Conservation (phyloP, 2,888 invertebrate species). For the Drosophila mettleri region DNA sequence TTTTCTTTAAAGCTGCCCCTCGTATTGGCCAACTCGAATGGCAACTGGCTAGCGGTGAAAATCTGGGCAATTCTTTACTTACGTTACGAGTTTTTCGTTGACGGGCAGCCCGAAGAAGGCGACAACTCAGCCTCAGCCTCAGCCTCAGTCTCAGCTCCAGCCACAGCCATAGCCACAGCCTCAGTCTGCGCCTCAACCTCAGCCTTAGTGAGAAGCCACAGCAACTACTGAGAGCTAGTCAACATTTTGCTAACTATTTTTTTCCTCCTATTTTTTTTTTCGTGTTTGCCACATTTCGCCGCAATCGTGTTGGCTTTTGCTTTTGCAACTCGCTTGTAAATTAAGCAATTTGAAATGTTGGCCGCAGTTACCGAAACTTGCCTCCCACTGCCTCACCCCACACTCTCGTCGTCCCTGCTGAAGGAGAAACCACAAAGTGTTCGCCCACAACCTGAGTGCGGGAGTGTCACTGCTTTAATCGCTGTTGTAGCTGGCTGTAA, state of each 20-base stretch:
- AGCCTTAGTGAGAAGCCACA: conserved; percentile 3
- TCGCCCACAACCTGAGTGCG: conserved; percentile 64
- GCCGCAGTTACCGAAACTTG: conserved; percentile 39
- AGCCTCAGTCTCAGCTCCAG: conserved; percentile 4
- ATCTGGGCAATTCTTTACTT: conserved; percentile 52
- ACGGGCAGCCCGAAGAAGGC: conserved; percentile 3
- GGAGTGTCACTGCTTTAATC: conserved; percentile 74
- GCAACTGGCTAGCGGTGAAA: conserved; percentile 45
- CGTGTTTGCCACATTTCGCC: conserved; percentile 5
- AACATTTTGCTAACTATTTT: conserved; percentile 70
- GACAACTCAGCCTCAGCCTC: conserved; percentile 7
- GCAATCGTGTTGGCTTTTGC: conserved; percentile 45
- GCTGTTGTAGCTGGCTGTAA: conserved; percentile 63
- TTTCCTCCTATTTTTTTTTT: conserved; percentile 20
- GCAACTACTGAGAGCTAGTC: conserved; percentile 56
- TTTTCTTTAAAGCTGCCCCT: conserved; percentile 26
- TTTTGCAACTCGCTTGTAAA: conserved; percentile 70
- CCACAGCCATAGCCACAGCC: neutral
- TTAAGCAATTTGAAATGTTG: conserved; percentile 78
- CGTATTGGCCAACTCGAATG: conserved; percentile 3
- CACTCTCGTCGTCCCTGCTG: neutral
- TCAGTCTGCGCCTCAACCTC: neutral
- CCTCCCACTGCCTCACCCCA: conserved; percentile 10
- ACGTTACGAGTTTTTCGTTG: conserved; percentile 54
- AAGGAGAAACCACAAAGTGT: conserved; percentile 49